Conservation (phyloP, 1,140 invertebrate genomes). For the Lepidostoma basale region DNA sequence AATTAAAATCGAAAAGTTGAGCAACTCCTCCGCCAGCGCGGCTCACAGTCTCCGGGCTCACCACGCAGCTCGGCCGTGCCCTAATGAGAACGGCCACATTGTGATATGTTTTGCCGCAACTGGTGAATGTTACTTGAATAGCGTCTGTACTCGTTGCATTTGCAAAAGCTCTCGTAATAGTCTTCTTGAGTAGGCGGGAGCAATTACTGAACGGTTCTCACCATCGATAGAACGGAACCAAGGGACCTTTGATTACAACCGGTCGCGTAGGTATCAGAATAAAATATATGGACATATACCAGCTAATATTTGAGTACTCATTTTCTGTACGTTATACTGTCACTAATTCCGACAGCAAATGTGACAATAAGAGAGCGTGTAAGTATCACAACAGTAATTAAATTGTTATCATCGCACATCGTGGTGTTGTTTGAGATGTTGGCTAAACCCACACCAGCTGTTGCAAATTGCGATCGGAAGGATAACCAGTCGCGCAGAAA, state of each 20-base stretch:
- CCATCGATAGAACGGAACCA: no score
- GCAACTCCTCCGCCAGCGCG: constrained; percentile 10
- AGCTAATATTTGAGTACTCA: no score
- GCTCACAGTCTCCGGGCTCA: constrained; percentile 49
- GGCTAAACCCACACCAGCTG: not conserved
- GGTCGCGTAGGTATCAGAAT: no score
- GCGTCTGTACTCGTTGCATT: not conserved
- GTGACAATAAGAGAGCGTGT: no score
- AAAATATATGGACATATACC: no score
- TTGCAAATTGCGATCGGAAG: constrained; percentile 31
- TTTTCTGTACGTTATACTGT: no score
- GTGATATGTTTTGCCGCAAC: constrained; percentile 12
- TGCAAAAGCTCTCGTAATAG: not conserved
- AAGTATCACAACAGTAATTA: no score
- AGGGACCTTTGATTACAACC: no score
- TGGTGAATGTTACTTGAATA: constrained; percentile 14
- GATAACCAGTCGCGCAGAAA: constrained; percentile 34
- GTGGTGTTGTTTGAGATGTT: no score
- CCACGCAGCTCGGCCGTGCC: constrained; percentile 33
- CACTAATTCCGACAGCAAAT: no score
- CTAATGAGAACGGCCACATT: constrained; percentile 16
- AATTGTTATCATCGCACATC: no score
- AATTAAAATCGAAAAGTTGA: not conserved
- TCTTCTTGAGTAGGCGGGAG: not conserved
- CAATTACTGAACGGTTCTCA: not conserved